Base-by-base conservation (phyloP, 1,140 invertebrate species). In the Aplysia californica region DNA sequence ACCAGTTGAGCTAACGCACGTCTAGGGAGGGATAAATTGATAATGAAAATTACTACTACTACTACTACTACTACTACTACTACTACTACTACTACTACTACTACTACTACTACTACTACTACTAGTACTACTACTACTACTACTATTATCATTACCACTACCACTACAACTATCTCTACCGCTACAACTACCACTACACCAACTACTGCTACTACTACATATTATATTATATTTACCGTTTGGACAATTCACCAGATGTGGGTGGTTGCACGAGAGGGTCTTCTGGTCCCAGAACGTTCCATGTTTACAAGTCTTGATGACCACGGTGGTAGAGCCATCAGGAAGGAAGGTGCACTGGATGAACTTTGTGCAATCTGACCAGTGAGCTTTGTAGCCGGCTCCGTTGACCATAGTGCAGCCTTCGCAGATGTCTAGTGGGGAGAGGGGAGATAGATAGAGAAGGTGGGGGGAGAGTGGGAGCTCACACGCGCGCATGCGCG, bases 231-330 rank as follows among this genome's bases (percentile, higher is more conserved):
- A n/a, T 67, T 75, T 59, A 81, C 80, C 82, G 21, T 75, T 26
- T 39, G 61, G 44, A 66, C 82, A 83, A 15, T 67, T 20, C 3
- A 79, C 80, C 35, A 70, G 33, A 23, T 74, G 18, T 5, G 80
- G 44, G 1, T 68, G 56, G 66, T 69, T 79, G 59, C 82, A 83
- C 1, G 80, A 75, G 26, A 81, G 66, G 18, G 35, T 44, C 2
- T 26, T 55, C 78, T 83, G 82, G 58, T 82, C 78, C 82, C 82
- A 83, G 69, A 77, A 78, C 21, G 77, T 77, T 4, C 80, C 80
- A 61, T 79, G 78, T 26, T 66, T 50, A 68, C 82, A 83, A 23
- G 61, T 38, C 73, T 77, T 76, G 29, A 79, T 73, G 33, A 38
- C 41, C 5, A 77, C 79, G 20, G 41, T 69, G 3, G 73, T 75